Conservation (phyloP, 1,140 invertebrate genomes). For the Bombyx mori region DNA sequence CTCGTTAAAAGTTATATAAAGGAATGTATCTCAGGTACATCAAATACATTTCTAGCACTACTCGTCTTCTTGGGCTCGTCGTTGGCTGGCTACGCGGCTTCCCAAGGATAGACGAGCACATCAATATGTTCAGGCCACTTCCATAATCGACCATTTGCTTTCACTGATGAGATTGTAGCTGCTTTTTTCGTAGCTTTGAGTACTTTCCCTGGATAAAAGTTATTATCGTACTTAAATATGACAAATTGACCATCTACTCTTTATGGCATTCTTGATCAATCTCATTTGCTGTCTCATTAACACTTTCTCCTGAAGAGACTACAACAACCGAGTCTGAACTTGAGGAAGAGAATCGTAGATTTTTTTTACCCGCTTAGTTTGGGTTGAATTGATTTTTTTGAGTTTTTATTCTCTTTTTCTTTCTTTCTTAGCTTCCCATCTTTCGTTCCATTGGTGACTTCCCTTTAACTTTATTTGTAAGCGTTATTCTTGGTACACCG, state of each 20-base stretch:
- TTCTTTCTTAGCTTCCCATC: constrained; percentile 6
- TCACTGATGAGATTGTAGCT: background rate
- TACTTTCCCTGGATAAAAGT: no score
- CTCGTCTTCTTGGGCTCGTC: no score
- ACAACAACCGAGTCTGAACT: constrained; percentile 20
- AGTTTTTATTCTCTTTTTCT: constrained; percentile 6
- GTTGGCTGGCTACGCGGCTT: no score
- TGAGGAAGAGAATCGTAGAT: constrained; percentile 20
- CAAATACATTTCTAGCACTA: no score
- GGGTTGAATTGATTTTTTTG: constrained; percentile 17
- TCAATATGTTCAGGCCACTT: no score
- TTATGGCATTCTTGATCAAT: constrained; percentile 14
- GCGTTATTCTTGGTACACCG: background rate
- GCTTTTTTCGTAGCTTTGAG: background rate
- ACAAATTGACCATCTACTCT: constrained; percentile 14
- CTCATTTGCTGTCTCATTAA: constrained; percentile 19
- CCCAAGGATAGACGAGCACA: no score
- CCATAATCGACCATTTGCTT: no score
- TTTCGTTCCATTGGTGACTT: background rate
- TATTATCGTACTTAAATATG: constrained; percentile 19
- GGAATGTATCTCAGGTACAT: no score
- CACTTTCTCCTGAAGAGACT: constrained; percentile 21
- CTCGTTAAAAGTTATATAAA: no score
- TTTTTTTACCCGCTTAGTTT: constrained; percentile 20
- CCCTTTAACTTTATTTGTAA: constrained; percentile 3